phyloP scores from a whole-genome alignment of 2,113 vertebrate species.

The Empidonax alnorum region DNA sequence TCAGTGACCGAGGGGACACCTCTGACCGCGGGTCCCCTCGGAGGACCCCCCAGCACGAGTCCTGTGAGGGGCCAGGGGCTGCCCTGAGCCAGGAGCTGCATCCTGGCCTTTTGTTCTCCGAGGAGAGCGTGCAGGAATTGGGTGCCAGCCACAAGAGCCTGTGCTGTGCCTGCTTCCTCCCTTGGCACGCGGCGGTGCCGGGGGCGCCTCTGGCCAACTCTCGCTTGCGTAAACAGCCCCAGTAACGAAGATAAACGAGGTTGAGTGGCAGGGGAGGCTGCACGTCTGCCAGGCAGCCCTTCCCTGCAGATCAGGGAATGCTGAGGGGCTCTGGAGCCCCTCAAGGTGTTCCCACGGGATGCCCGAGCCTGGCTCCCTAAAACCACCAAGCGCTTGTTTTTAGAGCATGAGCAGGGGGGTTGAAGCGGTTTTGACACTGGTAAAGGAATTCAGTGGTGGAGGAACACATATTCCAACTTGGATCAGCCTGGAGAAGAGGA shows the following conservation, averaged over 20 bases:
- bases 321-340: neutral
- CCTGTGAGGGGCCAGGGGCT: fast-evolving
- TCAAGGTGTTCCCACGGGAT: fast-evolving
- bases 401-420: neutral
- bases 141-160: slow-evolving; percentile 7
- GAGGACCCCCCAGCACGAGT: fast-evolving
- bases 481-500: neutral
- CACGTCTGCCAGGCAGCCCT: neutral
- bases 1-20: fast-evolving
- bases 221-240: neutral
- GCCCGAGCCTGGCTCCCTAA: neutral
- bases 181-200: neutral
- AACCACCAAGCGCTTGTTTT: fast-evolving
- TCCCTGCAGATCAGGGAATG: neutral
- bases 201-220: neutral
- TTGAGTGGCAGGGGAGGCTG: neutral
- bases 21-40: neutral
- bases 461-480: fast-evolving
- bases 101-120: neutral
- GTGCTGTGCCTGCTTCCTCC: slow-evolving; percentile 31
- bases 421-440: fast-evolving
- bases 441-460: fast-evolving
- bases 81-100: neutral
- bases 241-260: neutral
- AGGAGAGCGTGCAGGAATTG: neutral